Evolutionary conservation across 2,888 invertebrate species (phyloP), one percentile per base, ranked within the genome.

Genomic region (Sarcophaga rosellei): DNA sequence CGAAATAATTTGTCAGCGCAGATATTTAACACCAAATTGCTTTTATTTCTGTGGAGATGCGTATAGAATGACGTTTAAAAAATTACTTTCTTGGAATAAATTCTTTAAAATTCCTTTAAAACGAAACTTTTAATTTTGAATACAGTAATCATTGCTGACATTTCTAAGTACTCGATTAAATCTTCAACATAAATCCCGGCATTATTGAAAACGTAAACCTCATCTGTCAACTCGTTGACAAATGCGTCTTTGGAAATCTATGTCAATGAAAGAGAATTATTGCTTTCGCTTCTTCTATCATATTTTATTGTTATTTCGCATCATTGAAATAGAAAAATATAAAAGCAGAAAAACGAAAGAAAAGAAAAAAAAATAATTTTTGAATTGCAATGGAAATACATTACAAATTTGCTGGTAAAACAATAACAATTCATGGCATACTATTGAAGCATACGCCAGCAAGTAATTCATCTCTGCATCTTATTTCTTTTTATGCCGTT

Each of bases 371-470:
- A 17, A 47, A 10, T 17, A 10, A 35, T 35, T 35, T 35, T 35
- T 35, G 35, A 35, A 35, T 35, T 35, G 35, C 35, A 35, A 10
- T 35, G 35, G 35, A 35, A 35, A 35, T n/a, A 35, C 4, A n/a
- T 57, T 15, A n/a, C 47, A 75, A 75, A 65, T 75, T 65, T n/a
- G 20, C 23, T 76, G 59, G n/a, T 35, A 77, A 77, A n/a, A 23
- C 23, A 77, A 77, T 35, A 35, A 35, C 68, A 25, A 8, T 68
- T 77, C n/a, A 68, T 15, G 59, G 17, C 17, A 2, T 10, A 35
- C 8, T 35, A 35, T 35, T 35, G 35, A 35, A 35, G 65, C 25
- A 35, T 35, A 35, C 21, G 35, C 15, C 20, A 63, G 25, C 17
- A 57, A 53, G 57, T 65, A 57, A 75, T 65, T 75, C 57, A 75